Conservation (phyloP, 1,140 invertebrate genomes). For the Bilobella aurantiaca region DNA sequence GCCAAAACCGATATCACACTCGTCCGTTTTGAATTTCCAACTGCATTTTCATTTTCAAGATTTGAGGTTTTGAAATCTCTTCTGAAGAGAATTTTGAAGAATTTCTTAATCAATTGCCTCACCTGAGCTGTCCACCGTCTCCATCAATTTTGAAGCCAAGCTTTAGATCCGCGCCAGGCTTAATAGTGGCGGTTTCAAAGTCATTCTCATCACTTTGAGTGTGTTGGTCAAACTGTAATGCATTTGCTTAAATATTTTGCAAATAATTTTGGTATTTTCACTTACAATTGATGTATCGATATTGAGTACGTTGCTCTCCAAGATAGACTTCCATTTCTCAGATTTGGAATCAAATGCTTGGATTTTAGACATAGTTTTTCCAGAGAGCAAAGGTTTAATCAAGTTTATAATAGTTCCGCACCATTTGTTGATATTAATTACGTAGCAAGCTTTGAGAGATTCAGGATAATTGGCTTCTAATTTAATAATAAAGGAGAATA, state of each 20-base stretch:
- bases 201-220: background rate
- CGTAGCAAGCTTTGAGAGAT: background rate
- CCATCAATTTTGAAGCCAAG: background rate
- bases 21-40: constrained; percentile 78
- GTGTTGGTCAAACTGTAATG: background rate
- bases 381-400: background rate
- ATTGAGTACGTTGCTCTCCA: background rate
- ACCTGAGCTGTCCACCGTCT: background rate
- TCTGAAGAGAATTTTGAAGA: too few relatives aligned
- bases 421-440: background rate
- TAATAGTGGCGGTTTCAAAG: background rate
- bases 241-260: background rate
- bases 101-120: too few relatives aligned
- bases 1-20: constrained; percentile 79
- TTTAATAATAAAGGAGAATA: background rate
- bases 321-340: background rate
- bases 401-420: background rate
- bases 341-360: background rate
- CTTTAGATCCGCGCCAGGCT: background rate
- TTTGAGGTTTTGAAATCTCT: background rate
- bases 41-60: constrained; percentile 41
- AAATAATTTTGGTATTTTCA: background rate
- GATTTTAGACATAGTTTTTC: background rate
- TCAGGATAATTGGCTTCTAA: background rate
- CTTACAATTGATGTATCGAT: background rate